Evolutionary conservation across 2,113 vertebrate species (phyloP).

Genomic region (Etia nguti): DNA sequence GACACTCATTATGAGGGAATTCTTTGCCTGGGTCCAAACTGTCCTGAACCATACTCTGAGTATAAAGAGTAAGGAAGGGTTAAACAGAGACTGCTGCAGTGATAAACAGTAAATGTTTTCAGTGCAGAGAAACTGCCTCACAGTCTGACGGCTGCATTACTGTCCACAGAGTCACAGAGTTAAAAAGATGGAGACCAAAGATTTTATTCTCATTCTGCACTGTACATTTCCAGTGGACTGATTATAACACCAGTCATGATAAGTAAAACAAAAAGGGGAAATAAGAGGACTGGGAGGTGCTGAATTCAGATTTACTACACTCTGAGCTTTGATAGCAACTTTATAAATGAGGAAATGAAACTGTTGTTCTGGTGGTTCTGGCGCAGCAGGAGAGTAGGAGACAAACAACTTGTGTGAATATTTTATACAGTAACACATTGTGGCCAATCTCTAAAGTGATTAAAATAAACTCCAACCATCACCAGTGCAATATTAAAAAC

Average conservation of each 20-base stretch:
- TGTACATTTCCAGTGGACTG: not conserved
- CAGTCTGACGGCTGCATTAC: not conserved
- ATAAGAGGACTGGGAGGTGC: not conserved
- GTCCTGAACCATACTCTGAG: not conserved
- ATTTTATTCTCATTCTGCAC: not conserved
- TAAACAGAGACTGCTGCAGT: not conserved
- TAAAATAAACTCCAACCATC: not conserved
- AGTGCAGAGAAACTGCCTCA: not conserved
- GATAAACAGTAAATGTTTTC: not conserved
- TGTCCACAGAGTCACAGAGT: not conserved
- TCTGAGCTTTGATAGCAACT: not conserved
- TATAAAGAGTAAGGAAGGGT: not conserved
- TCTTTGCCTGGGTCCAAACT: not conserved
- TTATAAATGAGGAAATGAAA: not conserved
- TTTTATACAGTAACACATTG: not conserved
- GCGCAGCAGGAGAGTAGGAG: not conserved
- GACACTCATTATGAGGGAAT: not conserved
- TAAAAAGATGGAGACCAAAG: not conserved
- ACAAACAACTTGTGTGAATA: not conserved
- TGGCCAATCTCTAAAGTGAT: not conserved
- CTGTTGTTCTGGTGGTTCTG: too few relatives aligned
- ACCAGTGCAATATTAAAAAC: rapidly evolving
- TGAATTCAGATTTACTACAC: not conserved
- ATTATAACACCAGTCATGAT: not conserved
- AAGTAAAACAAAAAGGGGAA: not conserved